A percentile compares a stretch with the other conserved stretches of the same genome.
phyloP scores from a whole-genome alignment of 2,113 vertebrate species.

The Rhadina sibilatrix region DNA sequence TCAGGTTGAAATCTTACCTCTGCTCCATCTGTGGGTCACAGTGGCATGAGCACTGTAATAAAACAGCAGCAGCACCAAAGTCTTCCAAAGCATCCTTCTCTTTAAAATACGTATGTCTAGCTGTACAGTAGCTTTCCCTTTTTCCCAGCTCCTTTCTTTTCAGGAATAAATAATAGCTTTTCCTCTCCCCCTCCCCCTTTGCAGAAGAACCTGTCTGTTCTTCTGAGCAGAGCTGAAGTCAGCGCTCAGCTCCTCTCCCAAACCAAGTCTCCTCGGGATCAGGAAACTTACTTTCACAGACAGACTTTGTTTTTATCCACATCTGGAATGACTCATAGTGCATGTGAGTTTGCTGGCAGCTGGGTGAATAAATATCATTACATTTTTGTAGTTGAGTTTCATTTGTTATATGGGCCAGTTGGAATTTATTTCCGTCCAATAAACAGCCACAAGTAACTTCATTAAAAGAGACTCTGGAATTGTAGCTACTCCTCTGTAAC shows the following conservation, averaged over 20 bases:
- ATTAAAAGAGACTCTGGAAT: slow-evolving; percentile 36
- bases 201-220: slow-evolving; percentile 28
- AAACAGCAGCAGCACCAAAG: slow-evolving; percentile 67
- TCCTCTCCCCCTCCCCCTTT: background rate
- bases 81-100: slow-evolving; percentile 70
- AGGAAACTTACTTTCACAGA: slow-evolving; percentile 74
- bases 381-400: slow-evolving; percentile 75
- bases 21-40: slow-evolving; percentile 66
- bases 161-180: slow-evolving; percentile 8
- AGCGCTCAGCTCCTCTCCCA: slow-evolving; percentile 44
- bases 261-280: slow-evolving; percentile 70
- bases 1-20: slow-evolving; percentile 72
- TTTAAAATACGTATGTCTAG: background rate
- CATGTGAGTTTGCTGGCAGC: slow-evolving; percentile 81
- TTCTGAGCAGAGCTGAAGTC: slow-evolving; percentile 41
- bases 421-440: slow-evolving; percentile 74
- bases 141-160: slow-evolving; percentile 1
- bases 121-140: background rate
- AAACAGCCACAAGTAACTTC: slow-evolving; percentile 64
- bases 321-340: slow-evolving; percentile 83
- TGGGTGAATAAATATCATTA: slow-evolving; percentile 75
- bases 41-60: slow-evolving; percentile 68
- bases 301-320: slow-evolving; percentile 79
- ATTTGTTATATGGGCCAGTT: slow-evolving; percentile 73
- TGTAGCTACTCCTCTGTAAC: background rate